Base-by-base conservation (phyloP, 2,888 invertebrate species). In the Andrena trimmerana region DNA sequence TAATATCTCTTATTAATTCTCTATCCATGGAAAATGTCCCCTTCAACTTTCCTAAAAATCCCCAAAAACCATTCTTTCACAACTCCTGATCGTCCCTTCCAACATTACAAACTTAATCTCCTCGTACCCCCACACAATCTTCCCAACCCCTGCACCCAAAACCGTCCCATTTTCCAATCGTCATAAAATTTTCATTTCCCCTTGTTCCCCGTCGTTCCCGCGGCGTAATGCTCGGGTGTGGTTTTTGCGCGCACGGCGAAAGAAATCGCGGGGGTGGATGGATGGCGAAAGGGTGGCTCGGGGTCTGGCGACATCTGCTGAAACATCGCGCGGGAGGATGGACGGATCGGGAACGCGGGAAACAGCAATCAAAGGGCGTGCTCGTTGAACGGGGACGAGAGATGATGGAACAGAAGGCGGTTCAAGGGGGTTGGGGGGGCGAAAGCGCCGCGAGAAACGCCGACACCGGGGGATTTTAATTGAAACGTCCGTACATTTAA, bases 401-500 rank as follows among this genome's bases (percentile, higher is more conserved):
- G 65, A 76, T 48, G 74, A 77, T 50, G 62, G 62, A 50, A 62
- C 65, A 48, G 63, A 20, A 59, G 52, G 20, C 5, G 50, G 31
- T 65, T n/a, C 16, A n/a, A 7, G 20, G 10, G 62, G 73, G 48
- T 59, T n/a, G 65, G 69, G 24, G 67, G 67, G 36, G 50, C 20
- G 67, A 29, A 68, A 60, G 48, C 68, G 50, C 31, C 57, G 76
- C 80, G 78, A 70, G 78, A 78, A 78, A 81, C 84, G 70, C 50
- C 54, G 78, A 71, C 66, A 27, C 48, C 52, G 71, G 63, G n/a
- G 70, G 72, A 73, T 84, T 88, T 88, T 88, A 88, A 88, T 88
- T 87, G 88, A 87, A 88, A 88, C 77, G 88, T 88, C 81, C 83
- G 69, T 73, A 65, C 71, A 80, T 86, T 88, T 88, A 88, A 88